Conservation (phyloP, 1,140 invertebrate genomes). For the Diuraphis noxia region DNA sequence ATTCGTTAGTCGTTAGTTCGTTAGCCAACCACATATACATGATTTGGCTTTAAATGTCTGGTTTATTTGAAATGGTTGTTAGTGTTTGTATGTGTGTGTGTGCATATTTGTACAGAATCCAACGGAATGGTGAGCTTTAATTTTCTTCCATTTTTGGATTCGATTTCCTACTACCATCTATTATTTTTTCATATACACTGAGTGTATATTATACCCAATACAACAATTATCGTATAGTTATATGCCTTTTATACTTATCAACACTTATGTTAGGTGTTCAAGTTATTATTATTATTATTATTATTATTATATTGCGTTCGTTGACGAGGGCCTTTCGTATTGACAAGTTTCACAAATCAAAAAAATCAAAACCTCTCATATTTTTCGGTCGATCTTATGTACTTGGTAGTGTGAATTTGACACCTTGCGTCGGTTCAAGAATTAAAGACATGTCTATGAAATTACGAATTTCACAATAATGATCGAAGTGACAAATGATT, state of each 20-base stretch:
- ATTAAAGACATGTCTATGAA: not conserved
- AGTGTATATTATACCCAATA: not conserved
- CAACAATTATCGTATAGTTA: not conserved
- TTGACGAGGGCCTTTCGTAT: not conserved
- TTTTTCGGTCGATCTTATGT: not conserved
- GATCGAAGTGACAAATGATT: not conserved
- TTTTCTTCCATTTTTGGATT: not conserved
- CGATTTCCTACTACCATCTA: not conserved
- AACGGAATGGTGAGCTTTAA: not conserved
- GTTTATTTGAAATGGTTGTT: no score
- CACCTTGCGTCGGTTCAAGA: not conserved
- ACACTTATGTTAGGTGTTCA: not conserved
- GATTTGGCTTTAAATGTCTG: no score
- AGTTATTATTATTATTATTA: not conserved
- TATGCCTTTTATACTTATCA: not conserved
- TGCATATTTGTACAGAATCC: no score
- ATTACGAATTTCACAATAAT: not conserved
- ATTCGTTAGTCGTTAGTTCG: not conserved
- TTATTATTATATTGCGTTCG: not conserved
- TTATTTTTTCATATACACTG: not conserved
- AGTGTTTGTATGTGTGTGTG: no score
- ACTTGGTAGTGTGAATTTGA: not conserved
- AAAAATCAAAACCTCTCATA: not conserved
- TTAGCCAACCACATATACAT: not conserved
- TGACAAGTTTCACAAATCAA: not conserved